These are phyloP conservation scores for Lycia hirtaria DNA, from an alignment of 2,888 invertebrate species.

Conservation along the genomic window DNA sequence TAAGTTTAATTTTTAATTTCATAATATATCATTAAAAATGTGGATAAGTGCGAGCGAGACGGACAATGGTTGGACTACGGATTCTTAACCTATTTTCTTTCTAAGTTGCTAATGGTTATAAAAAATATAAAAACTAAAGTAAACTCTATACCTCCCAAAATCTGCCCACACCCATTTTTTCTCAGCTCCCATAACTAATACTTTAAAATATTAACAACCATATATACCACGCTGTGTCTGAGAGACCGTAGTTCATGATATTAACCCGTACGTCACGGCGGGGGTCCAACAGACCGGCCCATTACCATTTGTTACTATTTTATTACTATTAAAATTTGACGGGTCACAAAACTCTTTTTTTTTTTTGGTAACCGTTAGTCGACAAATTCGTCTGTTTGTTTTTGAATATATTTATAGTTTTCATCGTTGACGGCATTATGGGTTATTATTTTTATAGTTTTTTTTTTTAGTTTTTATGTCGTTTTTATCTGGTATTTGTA, in stretches of 20 bases:
- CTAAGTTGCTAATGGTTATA: not conserved
- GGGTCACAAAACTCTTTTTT: constrained; percentile 44
- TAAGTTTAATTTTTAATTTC: too few relatives aligned
- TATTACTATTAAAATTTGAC: constrained; percentile 58
- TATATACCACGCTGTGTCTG: constrained; percentile 34
- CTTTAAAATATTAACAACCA: constrained; percentile 37
- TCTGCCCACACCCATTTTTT: constrained; percentile 25
- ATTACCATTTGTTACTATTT: constrained; percentile 65
- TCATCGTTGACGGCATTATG: constrained; percentile 34
- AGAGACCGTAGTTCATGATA: constrained; percentile 38
- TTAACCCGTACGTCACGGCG: constrained; percentile 39
- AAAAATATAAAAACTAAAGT: not conserved
- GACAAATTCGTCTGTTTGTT: constrained; percentile 42
- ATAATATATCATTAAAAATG: too few relatives aligned
- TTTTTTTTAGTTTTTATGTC: constrained; percentile 32
- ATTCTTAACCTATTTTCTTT: too few relatives aligned
- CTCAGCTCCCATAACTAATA: constrained; percentile 33
- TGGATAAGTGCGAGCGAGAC: too few relatives aligned
- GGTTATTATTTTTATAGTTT: constrained; percentile 36
- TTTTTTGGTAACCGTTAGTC: constrained; percentile 36
- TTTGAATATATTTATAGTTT: constrained; percentile 34
- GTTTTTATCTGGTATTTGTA: constrained; percentile 29
- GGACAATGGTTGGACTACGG: too few relatives aligned
- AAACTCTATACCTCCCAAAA: constrained; percentile 4
- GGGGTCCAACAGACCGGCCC: constrained; percentile 43